Evolutionary conservation across 2,888 invertebrate genomes (phyloP), one percentile per base, ranked within the genome.

Genomic region (Oscheius sp.): DNA sequence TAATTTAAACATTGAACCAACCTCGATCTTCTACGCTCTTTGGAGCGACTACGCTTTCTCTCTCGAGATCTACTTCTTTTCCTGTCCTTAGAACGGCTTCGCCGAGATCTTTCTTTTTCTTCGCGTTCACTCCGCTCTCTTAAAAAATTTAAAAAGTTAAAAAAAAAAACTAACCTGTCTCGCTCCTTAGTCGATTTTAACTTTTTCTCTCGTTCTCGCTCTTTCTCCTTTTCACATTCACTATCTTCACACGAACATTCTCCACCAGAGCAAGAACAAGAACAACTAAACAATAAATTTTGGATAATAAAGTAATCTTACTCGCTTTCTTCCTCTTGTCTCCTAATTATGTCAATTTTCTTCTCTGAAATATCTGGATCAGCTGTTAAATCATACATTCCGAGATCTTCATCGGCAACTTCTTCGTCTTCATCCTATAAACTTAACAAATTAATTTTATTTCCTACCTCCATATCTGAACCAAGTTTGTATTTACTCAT

Each of bases 201-300:
- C 12, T 72, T 72, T 52, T 72, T 72, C 45, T 57, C 45, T 23
- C 72, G 64, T 17, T 78, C 72, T 23, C 76, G 70, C 20, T 71
- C 65, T 2, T 39, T 39, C 25, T 74, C 70, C 23, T 63, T 65
- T 29, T 81, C 82, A 25, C 72, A 70, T 33, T 84, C 83, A 52
- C 76, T 76, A 46, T 83, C 83, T 6, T 73, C 75, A 45, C 85
- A 85, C 0, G 84, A 84, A 58, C 85, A 85, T 58, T 84, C 84
- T 6, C 84, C 85, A 15, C 84, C 85, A 31, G 81, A 81, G 61
- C 84, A 85, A 0, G 84, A 85, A 64, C 85, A 85, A 1, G 85
- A 83, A 63, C 85, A 85, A 33, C 82, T 83, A 69, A 75, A 77
- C 57, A 39, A 53, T 12, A n/a, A n/a, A n/a, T n/a, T n/a, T n/a